Evolutionary conservation across 2,888 invertebrate species (phyloP), one percentile per base, ranked within the genome.

Genomic region (Neoaliturus tenellus): DNA sequence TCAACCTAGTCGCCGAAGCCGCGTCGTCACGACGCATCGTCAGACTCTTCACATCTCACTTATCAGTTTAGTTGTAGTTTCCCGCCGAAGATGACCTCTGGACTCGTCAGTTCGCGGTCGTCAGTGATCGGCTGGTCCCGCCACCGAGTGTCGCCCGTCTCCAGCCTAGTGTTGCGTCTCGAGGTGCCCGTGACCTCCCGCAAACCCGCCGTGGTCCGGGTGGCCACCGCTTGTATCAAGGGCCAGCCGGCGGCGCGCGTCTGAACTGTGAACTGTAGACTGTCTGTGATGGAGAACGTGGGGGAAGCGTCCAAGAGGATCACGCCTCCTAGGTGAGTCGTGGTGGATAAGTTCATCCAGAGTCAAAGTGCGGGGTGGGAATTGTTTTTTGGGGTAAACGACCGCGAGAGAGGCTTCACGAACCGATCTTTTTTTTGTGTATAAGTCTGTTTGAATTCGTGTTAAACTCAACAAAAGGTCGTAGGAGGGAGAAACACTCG

Each of bases 51-150:
- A 10, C 10, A 6, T 58, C 20, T 6, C 23, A 20, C 3, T 20
- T 23, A 58, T 5, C 58, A 58, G 58, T 58, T 12, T 6, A 14
- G 14, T 5, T 23, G 58, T 28, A 1, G 58, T 23, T 58, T 25
- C 35, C 35, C 35, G 35, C 39, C n/a, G 8, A 69, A 17, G 23
- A 85, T 85, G 85, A 85, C 85, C 31, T 51, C 85, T 1, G 85
- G 82, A 20, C 58, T 82, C 14, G 55, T 80, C n/a, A 71, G 81
- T 14, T 75, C 75, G 14, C 84, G 85, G 28, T 51, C 83, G 20
- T 83, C 83, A 31, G 78, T 87, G 23, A 80, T 84, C 48, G 85
- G 85, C 14, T 87, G 87, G 87, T 78, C 83, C 0, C 84, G 85
- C 75, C 85, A 85, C 35, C 80, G 82, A 0, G 84, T 85, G 1